A percentile compares a stretch with the other conserved stretches of the same genome.
These are phyloP conservation scores for Crepidodera aurea DNA, from an alignment of 2,888 invertebrate genomes.

Conservation along the genomic window DNA sequence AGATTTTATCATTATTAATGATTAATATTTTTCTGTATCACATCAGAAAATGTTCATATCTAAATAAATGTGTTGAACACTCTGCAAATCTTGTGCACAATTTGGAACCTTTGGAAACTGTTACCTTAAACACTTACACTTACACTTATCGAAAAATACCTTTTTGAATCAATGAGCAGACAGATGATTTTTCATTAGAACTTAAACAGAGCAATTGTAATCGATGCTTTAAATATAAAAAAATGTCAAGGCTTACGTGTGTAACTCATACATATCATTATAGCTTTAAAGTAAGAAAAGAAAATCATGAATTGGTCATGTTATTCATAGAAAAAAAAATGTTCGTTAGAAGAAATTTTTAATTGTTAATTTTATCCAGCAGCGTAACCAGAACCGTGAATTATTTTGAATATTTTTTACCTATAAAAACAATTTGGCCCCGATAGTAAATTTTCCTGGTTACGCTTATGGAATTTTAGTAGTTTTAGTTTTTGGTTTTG, in stretches of 20 bases:
- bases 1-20: no score
- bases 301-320: conserved; percentile 19
- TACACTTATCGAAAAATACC: no score
- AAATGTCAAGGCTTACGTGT: conserved; percentile 58
- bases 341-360: neutral
- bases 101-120: no score
- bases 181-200: conserved; percentile 32
- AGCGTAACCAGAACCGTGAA: neutral
- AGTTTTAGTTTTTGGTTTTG: conserved; percentile 11
- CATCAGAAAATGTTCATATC: no score
- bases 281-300: conserved; percentile 55
- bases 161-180: neutral
- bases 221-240: conserved; percentile 41
- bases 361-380: conserved; percentile 9
- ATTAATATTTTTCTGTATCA: no score
- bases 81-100: no score
- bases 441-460: neutral
- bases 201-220: conserved; percentile 37
- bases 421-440: neutral
- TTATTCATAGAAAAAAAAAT: conserved; percentile 24
- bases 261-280: conserved; percentile 60
- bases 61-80: no score
- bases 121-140: no score
- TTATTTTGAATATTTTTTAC: neutral
- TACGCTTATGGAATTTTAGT: neutral